A percentile compares a stretch with the other conserved stretches of the same genome.
phyloP scores from a whole-genome alignment of 2,797 vertebrate species.

The Urosaurus nigricauda region DNA sequence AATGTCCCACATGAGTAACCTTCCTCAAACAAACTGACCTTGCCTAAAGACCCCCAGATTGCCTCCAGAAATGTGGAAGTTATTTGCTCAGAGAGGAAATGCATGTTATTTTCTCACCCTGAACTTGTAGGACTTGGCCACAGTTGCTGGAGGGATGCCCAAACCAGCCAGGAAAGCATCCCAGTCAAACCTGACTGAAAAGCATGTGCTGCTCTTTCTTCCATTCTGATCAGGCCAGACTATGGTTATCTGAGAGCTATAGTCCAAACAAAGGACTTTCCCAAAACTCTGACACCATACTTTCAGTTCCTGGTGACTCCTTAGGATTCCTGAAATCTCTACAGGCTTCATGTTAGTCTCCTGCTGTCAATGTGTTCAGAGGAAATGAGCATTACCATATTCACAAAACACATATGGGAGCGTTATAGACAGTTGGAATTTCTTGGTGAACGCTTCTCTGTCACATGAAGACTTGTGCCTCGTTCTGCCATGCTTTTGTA shows the following conservation, averaged over 20 bases:
- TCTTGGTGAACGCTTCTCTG: background rate
- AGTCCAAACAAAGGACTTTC: too few species aligned
- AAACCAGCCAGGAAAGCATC: constrained; percentile 39
- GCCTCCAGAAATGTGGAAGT: constrained; percentile 70
- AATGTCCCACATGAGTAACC: constrained; percentile 44
- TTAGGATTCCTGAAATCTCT: constrained; percentile 17
- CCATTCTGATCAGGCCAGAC: background rate
- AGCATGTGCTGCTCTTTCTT: constrained; percentile 34
- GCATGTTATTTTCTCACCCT: constrained; percentile 50
- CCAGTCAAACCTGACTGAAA: constrained; percentile 39
- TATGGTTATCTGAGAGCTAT: too few species aligned
- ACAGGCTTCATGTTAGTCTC: background rate
- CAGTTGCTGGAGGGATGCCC: constrained; percentile 46
- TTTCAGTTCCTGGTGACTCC: constrained; percentile 41
- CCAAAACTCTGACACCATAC: background rate
- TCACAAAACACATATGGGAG: background rate
- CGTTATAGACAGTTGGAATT: background rate
- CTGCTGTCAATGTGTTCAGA: background rate
- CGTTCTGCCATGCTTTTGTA: background rate
- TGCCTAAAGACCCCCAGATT: constrained; percentile 47
- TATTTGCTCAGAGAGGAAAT: constrained; percentile 68
- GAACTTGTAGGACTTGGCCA: constrained; percentile 55
- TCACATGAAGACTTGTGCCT: background rate
- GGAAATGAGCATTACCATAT: background rate
- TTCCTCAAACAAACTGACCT: constrained; percentile 38